These are phyloP conservation scores for Protomyctophum bolini DNA, from an alignment of 2,113 vertebrate species.

Conservation along the genomic window DNA sequence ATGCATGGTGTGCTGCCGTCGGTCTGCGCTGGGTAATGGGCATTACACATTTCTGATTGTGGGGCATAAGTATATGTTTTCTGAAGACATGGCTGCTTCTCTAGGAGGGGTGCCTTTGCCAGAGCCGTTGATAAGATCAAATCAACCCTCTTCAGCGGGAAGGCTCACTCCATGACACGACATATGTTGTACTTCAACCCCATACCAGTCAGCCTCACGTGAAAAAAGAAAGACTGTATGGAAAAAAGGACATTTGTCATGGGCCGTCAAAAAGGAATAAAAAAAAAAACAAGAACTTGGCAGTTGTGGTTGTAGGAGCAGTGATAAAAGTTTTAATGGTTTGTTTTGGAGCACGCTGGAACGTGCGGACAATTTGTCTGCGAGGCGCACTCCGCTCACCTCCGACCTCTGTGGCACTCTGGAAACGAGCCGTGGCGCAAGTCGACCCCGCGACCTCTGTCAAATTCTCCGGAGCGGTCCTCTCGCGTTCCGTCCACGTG, in stretches of 20 bases:
- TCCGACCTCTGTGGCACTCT: conserved; percentile 51
- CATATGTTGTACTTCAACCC: conserved; percentile 46
- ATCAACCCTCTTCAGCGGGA: conserved; percentile 53
- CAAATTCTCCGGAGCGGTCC: conserved; percentile 28
- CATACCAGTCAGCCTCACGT: conserved; percentile 22
- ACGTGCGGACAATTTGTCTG: conserved; percentile 44
- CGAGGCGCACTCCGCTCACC: conserved; percentile 39
- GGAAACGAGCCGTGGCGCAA: conserved; percentile 34
- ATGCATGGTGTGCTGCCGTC: conserved; percentile 31
- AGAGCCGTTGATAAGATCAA: conserved; percentile 28
- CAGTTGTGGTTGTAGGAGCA: conserved; percentile 34
- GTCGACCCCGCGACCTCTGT: conserved; percentile 36
- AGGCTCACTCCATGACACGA: conserved; percentile 36
- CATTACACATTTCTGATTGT: conserved; percentile 19
- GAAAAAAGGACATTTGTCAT: conserved; percentile 15
- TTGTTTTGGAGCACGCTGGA: conserved; percentile 64
- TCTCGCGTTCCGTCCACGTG: conserved; percentile 46
- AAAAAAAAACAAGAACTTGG: conserved; percentile 25
- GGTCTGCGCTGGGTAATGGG: conserved; percentile 22
- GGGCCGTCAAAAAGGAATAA: conserved; percentile 6
- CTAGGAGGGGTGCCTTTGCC: conserved; percentile 5
- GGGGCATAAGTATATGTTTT: conserved; percentile 40
- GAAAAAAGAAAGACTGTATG: conserved; percentile 14
- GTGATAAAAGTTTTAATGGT: conserved; percentile 71
- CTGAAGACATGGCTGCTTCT: conserved; percentile 18